Conservation (phyloP, 2,888 invertebrate species). For the Byasa hedistus region DNA sequence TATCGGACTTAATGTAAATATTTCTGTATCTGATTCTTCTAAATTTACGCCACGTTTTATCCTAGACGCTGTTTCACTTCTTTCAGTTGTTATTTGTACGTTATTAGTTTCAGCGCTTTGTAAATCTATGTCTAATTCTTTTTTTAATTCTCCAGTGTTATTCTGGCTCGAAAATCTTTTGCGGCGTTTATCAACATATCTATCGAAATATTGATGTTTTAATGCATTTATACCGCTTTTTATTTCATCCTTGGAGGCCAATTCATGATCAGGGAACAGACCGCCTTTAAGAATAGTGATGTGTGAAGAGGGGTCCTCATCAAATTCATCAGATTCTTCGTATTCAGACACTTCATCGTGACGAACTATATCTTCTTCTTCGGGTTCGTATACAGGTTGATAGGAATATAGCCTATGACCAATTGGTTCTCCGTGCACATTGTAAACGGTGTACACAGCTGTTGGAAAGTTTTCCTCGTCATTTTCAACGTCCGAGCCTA, state of each 20-base stretch:
- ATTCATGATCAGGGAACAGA: slow-evolving; percentile 55
- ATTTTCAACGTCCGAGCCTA: slow-evolving; percentile 43
- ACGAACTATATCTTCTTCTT: slow-evolving; percentile 60
- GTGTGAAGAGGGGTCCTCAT: slow-evolving; percentile 50
- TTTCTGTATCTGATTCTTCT: slow-evolving; percentile 53
- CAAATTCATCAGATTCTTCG: slow-evolving; percentile 52
- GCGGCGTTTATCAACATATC: slow-evolving; percentile 66
- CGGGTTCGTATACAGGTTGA: slow-evolving; percentile 74
- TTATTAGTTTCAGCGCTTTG: slow-evolving; percentile 48
- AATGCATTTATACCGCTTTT: slow-evolving; percentile 61
- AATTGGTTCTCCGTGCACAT: slow-evolving; percentile 74
- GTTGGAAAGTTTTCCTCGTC: slow-evolving; percentile 64
- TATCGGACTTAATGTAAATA: slow-evolving; percentile 49
- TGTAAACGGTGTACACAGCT: slow-evolving; percentile 70
- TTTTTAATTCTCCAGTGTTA: slow-evolving; percentile 48
- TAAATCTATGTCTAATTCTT: slow-evolving; percentile 51
- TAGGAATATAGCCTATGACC: slow-evolving; percentile 71
- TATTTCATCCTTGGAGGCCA: slow-evolving; percentile 41
- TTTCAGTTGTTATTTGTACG: slow-evolving; percentile 44
- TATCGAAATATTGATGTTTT: slow-evolving; percentile 72
- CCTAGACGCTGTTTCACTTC: slow-evolving; percentile 45
- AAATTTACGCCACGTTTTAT: slow-evolving; percentile 51
- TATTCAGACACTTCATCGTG: slow-evolving; percentile 59
- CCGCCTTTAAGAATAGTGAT: slow-evolving; percentile 72
- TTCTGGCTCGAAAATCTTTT: slow-evolving; percentile 62